phyloP scores from a whole-genome alignment of 1,140 invertebrate genomes.

The Thaumatotibia leucotreta region DNA sequence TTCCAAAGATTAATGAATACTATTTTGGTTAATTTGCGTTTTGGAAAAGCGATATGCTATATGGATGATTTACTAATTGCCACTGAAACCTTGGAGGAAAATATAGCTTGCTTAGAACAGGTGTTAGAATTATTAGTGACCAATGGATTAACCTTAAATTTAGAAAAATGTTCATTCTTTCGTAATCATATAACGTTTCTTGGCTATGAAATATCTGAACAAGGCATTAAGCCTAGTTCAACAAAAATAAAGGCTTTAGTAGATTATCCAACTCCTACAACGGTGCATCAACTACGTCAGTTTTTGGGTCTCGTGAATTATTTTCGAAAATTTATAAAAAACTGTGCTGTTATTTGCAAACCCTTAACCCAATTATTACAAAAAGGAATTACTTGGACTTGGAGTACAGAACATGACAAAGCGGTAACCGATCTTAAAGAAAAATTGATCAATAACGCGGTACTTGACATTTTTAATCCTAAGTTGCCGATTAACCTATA shows the following conservation, averaged over 20 bases:
- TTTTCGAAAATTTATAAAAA: no score
- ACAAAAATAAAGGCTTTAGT: neutral
- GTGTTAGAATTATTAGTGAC: conserved; percentile 11
- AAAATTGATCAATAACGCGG: no score
- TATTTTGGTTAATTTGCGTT: conserved; percentile 16
- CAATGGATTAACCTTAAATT: conserved; percentile 16
- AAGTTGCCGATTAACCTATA: no score
- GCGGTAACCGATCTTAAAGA: no score
- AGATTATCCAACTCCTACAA: conserved; percentile 26
- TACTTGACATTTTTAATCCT: no score
- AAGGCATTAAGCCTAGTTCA: neutral
- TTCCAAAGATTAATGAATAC: conserved; percentile 14
- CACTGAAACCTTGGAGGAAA: conserved; percentile 19
- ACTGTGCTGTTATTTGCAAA: no score
- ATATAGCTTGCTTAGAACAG: neutral
- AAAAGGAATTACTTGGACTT: no score
- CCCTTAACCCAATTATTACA: no score
- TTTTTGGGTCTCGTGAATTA: no score
- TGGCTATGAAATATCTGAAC: neutral
- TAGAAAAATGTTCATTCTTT: conserved; percentile 12
- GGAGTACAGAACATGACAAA: no score
- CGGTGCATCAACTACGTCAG: no score
- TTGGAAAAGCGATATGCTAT: conserved; percentile 17
- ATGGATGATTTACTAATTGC: conserved; percentile 30
- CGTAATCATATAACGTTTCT: conserved; percentile 15